Base-by-base conservation (phyloP, 2,888 invertebrate species). In the Chrysomela aeneicollis region DNA sequence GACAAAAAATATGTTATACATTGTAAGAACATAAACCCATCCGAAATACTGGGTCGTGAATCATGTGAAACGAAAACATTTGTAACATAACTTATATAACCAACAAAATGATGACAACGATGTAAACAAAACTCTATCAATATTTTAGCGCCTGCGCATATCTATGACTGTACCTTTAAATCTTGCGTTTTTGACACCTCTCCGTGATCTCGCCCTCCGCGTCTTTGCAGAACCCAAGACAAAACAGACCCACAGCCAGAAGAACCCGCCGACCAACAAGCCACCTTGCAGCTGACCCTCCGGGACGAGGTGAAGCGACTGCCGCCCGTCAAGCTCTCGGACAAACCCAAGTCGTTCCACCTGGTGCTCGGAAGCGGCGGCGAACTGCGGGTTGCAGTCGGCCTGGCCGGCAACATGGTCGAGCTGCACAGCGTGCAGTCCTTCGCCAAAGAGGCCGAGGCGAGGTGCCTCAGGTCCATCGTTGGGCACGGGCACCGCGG, bases 401-500 rank as follows among this genome's bases (percentile, higher is more conserved):
- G 88, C 19, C 80, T 93, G 32, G 86, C 87, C 8, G 92, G 93
- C 76, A 97, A 97, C 77, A 87, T 87, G 0, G 83, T 96, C 6
- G 90, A 91, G 70, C 79, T 95, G 61, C 89, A 91, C 79, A 87
- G 89, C 58, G 77, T 88, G 49, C 87, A 88, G 1, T 86, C 86
- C 0, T 57, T 63, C 51, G 61, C 61, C 0, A 81, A 81, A 71
- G 84, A 86, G 74, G 72, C 82, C 19, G 88, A 90, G 82, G 82
- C 87, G 77, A 85, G 83, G 68, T 76, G 84, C 77, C 81, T 93
- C 15, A 87, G 92, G 66, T 88, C 88, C 59, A 85, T 96, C 51
- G 85, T 85, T 0, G 85, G 86, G 66, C 89, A 91, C 12, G 98
- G 98, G 0, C 98, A 98, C 83, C 91, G 94, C 62, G 92, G 92